Percentiles rank a stretch among this genome's conserved stretches.
These are phyloP conservation scores for Eucriotettix oculatus DNA, from an alignment of 2,888 invertebrate species.

Conservation along the genomic window DNA sequence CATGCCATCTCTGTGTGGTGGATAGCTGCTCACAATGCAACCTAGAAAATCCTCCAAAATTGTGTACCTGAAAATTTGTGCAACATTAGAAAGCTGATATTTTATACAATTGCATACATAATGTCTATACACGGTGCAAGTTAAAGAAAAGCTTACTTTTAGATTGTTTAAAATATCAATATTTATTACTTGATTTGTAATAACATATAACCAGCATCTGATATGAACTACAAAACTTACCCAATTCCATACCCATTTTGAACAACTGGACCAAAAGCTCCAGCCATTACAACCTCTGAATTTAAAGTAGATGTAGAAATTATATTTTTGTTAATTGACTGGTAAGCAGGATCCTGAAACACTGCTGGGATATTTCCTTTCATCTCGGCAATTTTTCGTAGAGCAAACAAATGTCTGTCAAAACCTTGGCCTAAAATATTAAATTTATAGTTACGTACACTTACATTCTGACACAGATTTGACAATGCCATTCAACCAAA, in stretches of 20 bases:
- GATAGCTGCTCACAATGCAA: slow-evolving; percentile 67
- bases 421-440: slow-evolving; percentile 65
- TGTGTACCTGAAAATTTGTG: slow-evolving; percentile 54
- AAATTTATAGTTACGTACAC: background rate
- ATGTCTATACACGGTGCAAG: background rate
- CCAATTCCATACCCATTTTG: slow-evolving; percentile 84
- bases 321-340: slow-evolving; percentile 68
- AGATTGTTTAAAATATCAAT: background rate
- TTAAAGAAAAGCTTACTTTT: background rate
- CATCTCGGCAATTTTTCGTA: slow-evolving; percentile 54
- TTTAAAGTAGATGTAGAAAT: slow-evolving; percentile 89
- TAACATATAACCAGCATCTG: no score
- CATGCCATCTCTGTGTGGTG: slow-evolving; percentile 46
- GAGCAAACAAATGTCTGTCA: slow-evolving; percentile 85
- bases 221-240: slow-evolving; percentile 32
- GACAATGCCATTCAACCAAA: no score
- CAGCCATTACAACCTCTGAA: slow-evolving; percentile 69
- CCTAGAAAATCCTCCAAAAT: slow-evolving; percentile 71
- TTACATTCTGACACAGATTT: no score
- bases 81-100: slow-evolving; percentile 8
- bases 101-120: background rate
- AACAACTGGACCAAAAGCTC: slow-evolving; percentile 89
- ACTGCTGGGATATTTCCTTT: slow-evolving; percentile 40
- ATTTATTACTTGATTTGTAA: background rate
- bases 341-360: slow-evolving; percentile 61